Evolutionary conservation across 2,797 vertebrate genomes (phyloP).

Genomic region (Silurus lanzhouensis): DNA sequence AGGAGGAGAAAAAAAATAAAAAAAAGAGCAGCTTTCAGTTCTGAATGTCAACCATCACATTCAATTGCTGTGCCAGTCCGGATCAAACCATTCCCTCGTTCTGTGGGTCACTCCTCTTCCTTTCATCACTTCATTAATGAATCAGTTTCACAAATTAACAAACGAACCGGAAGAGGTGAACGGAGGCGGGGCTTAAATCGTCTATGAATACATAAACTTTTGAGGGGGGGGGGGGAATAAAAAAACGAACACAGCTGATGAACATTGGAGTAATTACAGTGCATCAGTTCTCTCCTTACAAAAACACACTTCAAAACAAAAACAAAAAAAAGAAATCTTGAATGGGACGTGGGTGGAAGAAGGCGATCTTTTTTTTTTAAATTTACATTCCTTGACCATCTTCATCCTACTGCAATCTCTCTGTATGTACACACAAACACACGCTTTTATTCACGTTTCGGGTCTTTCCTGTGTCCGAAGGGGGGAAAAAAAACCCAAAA

Average conservation of each 20-base stretch:
- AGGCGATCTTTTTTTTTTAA: conserved; percentile 96
- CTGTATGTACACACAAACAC: conserved; percentile 48
- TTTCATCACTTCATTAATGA: conserved; percentile 54
- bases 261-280: conserved; percentile 69
- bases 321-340: background rate
- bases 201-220: conserved; percentile 46
- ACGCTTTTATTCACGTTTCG: conserved; percentile 22
- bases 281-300: conserved; percentile 86
- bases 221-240: conserved; percentile 59
- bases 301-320: conserved; percentile 73
- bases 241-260: conserved; percentile 79
- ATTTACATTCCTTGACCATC: conserved; percentile 74
- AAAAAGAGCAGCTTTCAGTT: conserved; percentile 53
- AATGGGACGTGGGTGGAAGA: background rate
- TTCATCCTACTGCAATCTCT: conserved; percentile 47
- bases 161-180: conserved; percentile 58
- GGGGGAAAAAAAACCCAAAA: no score
- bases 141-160: conserved; percentile 73
- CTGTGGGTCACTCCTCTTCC: conserved; percentile 58
- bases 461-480: conserved; percentile 20
- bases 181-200: conserved; percentile 61
- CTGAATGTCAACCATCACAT: conserved; percentile 72
- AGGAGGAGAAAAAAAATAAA: conserved; percentile 44
- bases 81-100: conserved; percentile 63
- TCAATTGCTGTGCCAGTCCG: conserved; percentile 70